These are phyloP conservation scores for Parelbella ahira DNA, from an alignment of 2,888 invertebrate genomes.

Conservation along the genomic window DNA sequence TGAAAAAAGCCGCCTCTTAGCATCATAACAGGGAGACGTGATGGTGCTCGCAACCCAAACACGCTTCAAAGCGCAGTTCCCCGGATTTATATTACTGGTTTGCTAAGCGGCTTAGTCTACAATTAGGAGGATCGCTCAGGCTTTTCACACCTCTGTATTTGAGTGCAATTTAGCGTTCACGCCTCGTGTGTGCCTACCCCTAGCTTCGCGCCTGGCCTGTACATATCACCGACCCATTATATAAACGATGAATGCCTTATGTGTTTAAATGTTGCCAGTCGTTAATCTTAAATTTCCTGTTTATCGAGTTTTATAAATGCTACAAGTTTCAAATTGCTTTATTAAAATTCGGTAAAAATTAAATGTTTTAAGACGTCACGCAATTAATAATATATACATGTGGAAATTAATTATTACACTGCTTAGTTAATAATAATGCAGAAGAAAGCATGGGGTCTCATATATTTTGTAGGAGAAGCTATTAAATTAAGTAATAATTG, in stretches of 20 bases:
- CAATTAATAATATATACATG: not conserved
- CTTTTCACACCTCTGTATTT: constrained; percentile 80
- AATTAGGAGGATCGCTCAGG: constrained; percentile 58
- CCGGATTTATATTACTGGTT: constrained; percentile 62
- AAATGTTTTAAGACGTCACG: no score
- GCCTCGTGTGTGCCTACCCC: constrained; percentile 72
- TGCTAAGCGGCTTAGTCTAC: constrained; percentile 69
- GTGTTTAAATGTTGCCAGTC: not conserved
- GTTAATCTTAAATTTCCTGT: no score
- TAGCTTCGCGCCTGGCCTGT: constrained; percentile 66
- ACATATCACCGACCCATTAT: constrained; percentile 68
- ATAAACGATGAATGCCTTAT: constrained; percentile 39
- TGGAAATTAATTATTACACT: no score
- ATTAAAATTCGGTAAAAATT: no score
- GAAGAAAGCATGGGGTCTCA: constrained; percentile 1
- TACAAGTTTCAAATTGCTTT: no score
- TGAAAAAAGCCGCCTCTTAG: not conserved
- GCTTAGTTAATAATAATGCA: constrained; percentile 1
- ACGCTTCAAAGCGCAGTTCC: constrained; percentile 19
- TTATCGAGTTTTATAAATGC: no score
- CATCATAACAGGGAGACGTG: no score
- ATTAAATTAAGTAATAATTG: no score
- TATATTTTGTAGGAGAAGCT: not conserved
- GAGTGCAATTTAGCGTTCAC: constrained; percentile 70
- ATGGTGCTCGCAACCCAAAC: constrained; percentile 8